Conservation (phyloP, 1,140 invertebrate genomes). For the Aethina tumida region DNA sequence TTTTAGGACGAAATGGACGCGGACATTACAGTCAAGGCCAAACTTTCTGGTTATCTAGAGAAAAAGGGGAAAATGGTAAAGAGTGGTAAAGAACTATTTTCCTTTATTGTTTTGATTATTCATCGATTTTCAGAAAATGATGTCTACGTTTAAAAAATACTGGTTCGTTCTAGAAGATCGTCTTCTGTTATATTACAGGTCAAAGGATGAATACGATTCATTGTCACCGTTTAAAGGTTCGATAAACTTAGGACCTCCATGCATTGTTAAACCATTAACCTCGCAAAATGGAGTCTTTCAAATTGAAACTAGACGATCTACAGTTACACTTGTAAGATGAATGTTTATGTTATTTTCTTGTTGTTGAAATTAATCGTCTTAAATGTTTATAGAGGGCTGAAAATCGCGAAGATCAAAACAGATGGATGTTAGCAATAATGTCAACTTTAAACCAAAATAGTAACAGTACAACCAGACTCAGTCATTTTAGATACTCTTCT, state of each 20-base stretch:
- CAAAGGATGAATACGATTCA: conserved; percentile 41
- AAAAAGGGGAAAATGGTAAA: conserved; percentile 41
- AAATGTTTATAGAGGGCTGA: conserved; percentile 34
- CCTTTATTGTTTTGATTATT: conserved; percentile 6
- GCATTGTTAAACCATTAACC: conserved; percentile 31
- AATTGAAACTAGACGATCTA: conserved; percentile 39
- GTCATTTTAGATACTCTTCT: conserved; percentile 34
- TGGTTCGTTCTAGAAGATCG: conserved; percentile 46
- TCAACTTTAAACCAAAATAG: conserved; percentile 29
- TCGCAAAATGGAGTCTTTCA: conserved; percentile 29
- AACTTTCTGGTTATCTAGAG: conserved; percentile 40
- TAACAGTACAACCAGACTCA: conserved; percentile 18
- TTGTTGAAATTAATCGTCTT: background rate
- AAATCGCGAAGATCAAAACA: conserved; percentile 32
- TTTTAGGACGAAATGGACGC: too few relatives aligned
- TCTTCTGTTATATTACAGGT: conserved; percentile 43
- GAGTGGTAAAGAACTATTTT: conserved; percentile 1
- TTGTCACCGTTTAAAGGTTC: conserved; percentile 42
- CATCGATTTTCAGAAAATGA: conserved; percentile 32
- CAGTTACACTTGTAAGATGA: conserved; percentile 39
- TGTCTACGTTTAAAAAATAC: conserved; percentile 40
- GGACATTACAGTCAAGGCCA: too few relatives aligned
- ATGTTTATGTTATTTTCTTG: conserved; percentile 3
- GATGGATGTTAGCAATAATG: conserved; percentile 38
- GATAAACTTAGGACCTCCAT: conserved; percentile 41